These are phyloP conservation scores for Solea solea DNA, from an alignment of 2,113 vertebrate species.

Conservation along the genomic window DNA sequence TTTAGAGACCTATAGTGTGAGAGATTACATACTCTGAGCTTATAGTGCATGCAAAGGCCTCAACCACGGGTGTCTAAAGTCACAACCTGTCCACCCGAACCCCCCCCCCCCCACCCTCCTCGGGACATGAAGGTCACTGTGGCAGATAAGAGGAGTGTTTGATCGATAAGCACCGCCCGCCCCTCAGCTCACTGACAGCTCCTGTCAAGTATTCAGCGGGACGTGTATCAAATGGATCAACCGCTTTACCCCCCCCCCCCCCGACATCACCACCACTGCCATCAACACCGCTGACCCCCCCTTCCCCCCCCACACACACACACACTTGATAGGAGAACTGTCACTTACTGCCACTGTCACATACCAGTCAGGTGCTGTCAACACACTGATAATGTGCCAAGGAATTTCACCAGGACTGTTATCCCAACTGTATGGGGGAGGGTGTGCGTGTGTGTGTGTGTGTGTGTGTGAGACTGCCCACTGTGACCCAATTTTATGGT, in stretches of 20 bases:
- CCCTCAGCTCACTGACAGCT: constrained; percentile 74
- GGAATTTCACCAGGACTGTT: constrained; percentile 71
- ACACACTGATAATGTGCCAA: constrained; percentile 71
- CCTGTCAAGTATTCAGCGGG: constrained; percentile 76
- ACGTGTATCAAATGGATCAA: constrained; percentile 72
- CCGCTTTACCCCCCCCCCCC: constrained; percentile 39
- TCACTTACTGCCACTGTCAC: constrained; percentile 79
- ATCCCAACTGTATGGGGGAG: constrained; percentile 65
- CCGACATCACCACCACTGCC: neutral
- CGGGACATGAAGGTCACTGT: constrained; percentile 84
- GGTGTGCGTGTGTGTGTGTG: constrained; percentile 48
- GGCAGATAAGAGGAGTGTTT: constrained; percentile 82
- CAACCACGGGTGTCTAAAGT: constrained; percentile 6
- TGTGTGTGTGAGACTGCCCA: constrained; percentile 37
- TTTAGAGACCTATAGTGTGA: too few relatives aligned
- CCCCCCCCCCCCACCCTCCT: constrained; percentile 29
- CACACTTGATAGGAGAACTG: constrained; percentile 71
- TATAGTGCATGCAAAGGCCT: neutral
- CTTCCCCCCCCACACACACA: constrained; percentile 5
- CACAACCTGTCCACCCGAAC: constrained; percentile 28
- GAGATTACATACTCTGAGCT: too few relatives aligned
- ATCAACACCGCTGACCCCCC: neutral
- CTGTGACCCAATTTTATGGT: constrained; percentile 45
- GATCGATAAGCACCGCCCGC: constrained; percentile 86
- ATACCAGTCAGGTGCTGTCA: constrained; percentile 82